phyloP scores from a whole-genome alignment of 2,888 invertebrate species.

The Megastigmus dorsalis region DNA sequence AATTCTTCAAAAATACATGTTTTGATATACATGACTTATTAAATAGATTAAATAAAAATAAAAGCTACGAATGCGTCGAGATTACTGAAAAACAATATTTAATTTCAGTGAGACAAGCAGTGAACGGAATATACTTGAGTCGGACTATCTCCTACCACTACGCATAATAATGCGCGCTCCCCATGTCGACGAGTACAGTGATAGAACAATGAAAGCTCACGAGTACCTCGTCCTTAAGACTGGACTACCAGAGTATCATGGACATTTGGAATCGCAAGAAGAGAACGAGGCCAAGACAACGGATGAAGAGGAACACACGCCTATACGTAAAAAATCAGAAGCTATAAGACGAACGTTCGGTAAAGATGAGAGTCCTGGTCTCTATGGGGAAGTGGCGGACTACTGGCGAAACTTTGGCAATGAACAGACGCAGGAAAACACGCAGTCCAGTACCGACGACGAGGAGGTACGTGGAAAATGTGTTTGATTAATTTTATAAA shows the following conservation, averaged over 20 bases:
- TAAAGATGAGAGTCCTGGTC: slow-evolving; percentile 65
- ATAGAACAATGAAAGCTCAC: slow-evolving; percentile 59
- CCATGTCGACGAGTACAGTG: slow-evolving; percentile 63
- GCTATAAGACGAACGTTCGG: slow-evolving; percentile 55
- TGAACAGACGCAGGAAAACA: slow-evolving; percentile 12
- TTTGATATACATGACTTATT: no score
- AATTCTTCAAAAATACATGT: no score
- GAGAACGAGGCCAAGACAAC: background rate
- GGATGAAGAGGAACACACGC: slow-evolving; percentile 17
- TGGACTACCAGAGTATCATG: slow-evolving; percentile 62
- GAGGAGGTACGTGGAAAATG: slow-evolving; percentile 1
- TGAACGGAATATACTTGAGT: background rate
- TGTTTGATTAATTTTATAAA: background rate
- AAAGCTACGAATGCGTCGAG: no score
- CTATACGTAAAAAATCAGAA: slow-evolving; percentile 38
- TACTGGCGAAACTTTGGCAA: slow-evolving; percentile 61
- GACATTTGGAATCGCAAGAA: slow-evolving; percentile 58
- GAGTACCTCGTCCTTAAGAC: slow-evolving; percentile 65
- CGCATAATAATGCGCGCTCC: slow-evolving; percentile 69
- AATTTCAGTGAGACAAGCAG: background rate
- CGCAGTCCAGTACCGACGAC: background rate
- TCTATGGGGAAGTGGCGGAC: slow-evolving; percentile 67
- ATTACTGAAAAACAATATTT: background rate
- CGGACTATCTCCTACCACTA: slow-evolving; percentile 59
- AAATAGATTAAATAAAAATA: no score